Conservation (phyloP, 1,140 invertebrate genomes). For the Xylocopa sonorina region DNA sequence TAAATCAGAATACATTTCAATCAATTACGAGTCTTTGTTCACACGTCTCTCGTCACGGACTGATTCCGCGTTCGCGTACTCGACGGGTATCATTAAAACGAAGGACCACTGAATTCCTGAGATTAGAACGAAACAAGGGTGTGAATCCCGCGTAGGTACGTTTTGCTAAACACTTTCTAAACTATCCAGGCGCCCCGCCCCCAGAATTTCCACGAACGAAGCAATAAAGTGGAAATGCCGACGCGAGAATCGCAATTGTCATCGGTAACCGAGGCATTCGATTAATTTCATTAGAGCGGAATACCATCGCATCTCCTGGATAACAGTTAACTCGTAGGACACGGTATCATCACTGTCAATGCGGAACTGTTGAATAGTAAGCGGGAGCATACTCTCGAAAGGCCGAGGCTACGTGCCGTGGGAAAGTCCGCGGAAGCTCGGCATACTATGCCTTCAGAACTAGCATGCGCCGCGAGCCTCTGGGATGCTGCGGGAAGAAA, state of each 20-base stretch:
- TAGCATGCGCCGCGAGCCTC: not conserved
- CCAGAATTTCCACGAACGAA: not conserved
- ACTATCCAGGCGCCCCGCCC: too few species aligned
- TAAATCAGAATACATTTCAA: constrained; percentile 30
- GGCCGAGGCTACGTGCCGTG: constrained; percentile 29
- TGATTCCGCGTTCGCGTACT: not conserved
- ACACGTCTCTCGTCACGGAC: constrained; percentile 6
- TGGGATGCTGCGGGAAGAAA: constrained; percentile 6
- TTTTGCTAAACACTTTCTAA: too few species aligned
- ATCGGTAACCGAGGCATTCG: not conserved
- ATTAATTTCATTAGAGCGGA: constrained; percentile 25
- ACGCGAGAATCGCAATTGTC: not conserved
- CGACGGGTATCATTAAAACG: not conserved
- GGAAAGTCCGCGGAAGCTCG: constrained; percentile 11
- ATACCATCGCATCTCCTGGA: not conserved
- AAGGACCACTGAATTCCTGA: not conserved
- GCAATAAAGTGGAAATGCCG: not conserved
- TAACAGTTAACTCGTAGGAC: constrained; percentile 15
- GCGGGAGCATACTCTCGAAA: constrained; percentile 8
- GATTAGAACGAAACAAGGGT: too few species aligned
- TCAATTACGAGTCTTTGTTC: constrained; percentile 9
- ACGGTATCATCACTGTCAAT: constrained; percentile 35
- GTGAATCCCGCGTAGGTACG: too few species aligned
- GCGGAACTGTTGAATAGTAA: constrained; percentile 15
- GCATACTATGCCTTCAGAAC: not conserved